These are phyloP conservation scores for Drosophila mayaguana DNA, from an alignment of 2,888 invertebrate genomes.

Conservation along the genomic window DNA sequence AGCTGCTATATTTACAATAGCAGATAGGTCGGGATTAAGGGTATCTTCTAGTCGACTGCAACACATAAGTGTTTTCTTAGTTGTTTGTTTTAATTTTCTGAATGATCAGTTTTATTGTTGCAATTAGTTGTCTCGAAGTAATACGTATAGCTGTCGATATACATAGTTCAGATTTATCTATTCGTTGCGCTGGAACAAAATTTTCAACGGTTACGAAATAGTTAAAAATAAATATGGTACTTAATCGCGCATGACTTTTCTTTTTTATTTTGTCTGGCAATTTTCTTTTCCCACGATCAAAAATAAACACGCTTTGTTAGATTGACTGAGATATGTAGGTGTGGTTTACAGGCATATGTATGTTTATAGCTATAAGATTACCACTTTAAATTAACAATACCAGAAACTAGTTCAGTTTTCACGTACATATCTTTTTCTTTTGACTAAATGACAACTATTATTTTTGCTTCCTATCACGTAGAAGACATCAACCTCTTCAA, in stretches of 20 bases:
- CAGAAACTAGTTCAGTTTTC: constrained; percentile 8
- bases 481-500: background rate
- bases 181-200: constrained; percentile 63
- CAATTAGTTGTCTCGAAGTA: too few species aligned
- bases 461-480: background rate
- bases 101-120: too few species aligned
- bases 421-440: constrained; percentile 4
- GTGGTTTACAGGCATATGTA: background rate
- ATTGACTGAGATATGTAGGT: constrained; percentile 24
- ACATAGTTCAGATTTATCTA: constrained; percentile 32
- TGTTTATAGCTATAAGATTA: constrained; percentile 15
- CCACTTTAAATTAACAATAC: constrained; percentile 4
- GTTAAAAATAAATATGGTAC: constrained; percentile 78
- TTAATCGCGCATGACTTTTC: constrained; percentile 63
- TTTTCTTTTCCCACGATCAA: constrained; percentile 54
- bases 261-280: constrained; percentile 20
- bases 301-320: constrained; percentile 73
- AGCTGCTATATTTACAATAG: too few species aligned
- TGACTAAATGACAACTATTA: background rate
- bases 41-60: too few species aligned
- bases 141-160: too few species aligned
- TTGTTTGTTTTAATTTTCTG: too few species aligned
- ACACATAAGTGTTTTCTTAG: too few species aligned
- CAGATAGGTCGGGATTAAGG: too few species aligned
- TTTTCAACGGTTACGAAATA: constrained; percentile 76